Percentiles rank a stretch among this genome's conserved stretches.
phyloP scores from a whole-genome alignment of 2,888 invertebrate species.

The Drosophila stalkeri region DNA sequence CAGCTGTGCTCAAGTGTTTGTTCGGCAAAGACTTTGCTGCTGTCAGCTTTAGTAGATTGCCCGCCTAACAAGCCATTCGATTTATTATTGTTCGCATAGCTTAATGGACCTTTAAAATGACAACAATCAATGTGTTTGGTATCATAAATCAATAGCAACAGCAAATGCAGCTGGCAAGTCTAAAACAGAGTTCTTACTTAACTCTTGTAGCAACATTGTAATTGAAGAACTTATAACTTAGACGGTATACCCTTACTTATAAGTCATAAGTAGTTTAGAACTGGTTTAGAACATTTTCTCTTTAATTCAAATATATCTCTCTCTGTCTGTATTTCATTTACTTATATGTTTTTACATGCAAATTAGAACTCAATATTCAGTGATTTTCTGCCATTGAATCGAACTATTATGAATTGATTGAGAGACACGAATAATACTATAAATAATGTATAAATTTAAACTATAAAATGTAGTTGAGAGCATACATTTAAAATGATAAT shows the following conservation, averaged over 20 bases:
- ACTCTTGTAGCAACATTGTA: not conserved
- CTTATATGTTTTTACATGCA: not conserved
- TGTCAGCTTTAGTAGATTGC: constrained; percentile 37
- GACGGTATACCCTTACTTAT: not conserved
- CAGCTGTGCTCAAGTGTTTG: constrained; percentile 57
- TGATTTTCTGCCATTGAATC: not conserved
- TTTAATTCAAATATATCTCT: constrained; percentile 1
- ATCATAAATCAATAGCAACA: constrained; percentile 14
- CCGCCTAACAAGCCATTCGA: constrained; percentile 32
- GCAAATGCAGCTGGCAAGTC: not conserved
- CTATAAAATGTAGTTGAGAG: not conserved
- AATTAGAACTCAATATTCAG: not conserved
- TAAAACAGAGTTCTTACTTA: not conserved
- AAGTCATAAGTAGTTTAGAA: not conserved
- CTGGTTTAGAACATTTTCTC: not conserved
- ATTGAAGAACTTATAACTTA: constrained; percentile 1
- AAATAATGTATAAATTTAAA: too few species aligned
- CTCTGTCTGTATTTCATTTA: not conserved
- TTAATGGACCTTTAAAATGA: constrained; percentile 33
- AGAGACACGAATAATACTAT: too few species aligned
- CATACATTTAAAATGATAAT: not conserved
- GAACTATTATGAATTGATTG: not conserved
- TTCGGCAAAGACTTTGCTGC: constrained; percentile 4
- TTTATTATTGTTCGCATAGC: constrained; percentile 29
- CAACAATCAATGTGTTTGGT: constrained; percentile 28